Evolutionary conservation across 1,140 invertebrate species (phyloP), one percentile per base, ranked within the genome.

Genomic region (Odontomachus brunneus): DNA sequence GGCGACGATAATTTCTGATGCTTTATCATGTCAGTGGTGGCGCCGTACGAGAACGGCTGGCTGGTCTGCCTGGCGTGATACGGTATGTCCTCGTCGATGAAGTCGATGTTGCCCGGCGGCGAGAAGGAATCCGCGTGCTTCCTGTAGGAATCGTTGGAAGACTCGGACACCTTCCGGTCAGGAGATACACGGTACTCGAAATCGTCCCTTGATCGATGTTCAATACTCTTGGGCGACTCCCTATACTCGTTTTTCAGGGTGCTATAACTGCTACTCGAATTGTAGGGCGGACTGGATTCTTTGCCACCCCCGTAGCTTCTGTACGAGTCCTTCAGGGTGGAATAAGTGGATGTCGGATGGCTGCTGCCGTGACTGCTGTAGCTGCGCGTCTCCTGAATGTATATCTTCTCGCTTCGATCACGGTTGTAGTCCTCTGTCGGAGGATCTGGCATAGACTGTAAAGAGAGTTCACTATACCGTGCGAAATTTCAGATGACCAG

Each of bases 51-150:
- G 93, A 98, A 98, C 22, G 97, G 97, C 82, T 96, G 95, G 85
- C 96, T 97, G 91, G 97, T 96, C 67, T 96, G 95, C 65, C 97
- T 94, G 75, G 97, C 97, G 95, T 98, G 97, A 92, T 98, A 98
- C 33, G 97, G 97, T 88, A 97, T 97, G 89, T 96, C 95, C 69
- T 95, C 94, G 86, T 95, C 95, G 81, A 94, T 94, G 72, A 89
- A 93, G 84, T 94, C 92, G 53, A 94, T 93, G 19, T 93, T 92
- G 0, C 92, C 93, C 3, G 89, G 87, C 1, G 93, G 92, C 7
- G 93, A 93, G 59, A 93, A 93, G 1, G 93, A 92, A 3, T 92
- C 90, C 38, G 87, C 44, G 12, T 90, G 86, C 3, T 89, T 87
- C 17, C 85, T 91, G 84, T 81, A 91, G 38, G 85, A 87, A 22